A percentile compares a stretch with the other conserved stretches of the same genome.
Evolutionary conservation across 2,888 invertebrate species (phyloP).

Genomic region (Caenorhabditis sulstoni): DNA sequence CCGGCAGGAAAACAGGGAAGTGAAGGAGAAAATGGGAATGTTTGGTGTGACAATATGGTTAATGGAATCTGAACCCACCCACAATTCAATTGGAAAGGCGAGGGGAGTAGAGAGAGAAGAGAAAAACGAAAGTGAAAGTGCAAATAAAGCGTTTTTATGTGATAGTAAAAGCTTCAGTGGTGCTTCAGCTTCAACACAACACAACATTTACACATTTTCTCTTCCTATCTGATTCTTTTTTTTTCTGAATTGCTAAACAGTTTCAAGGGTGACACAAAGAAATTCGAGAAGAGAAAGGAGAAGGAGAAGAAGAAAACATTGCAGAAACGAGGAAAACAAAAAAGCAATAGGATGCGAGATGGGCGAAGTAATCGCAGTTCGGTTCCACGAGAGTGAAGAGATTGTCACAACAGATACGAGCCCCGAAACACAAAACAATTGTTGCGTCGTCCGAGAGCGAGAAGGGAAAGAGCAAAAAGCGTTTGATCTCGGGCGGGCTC

Average conservation of each 20-base stretch:
- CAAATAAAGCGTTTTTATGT: slow-evolving; percentile 55
- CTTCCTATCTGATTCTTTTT: slow-evolving; percentile 6
- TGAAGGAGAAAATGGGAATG: background rate
- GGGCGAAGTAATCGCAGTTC: slow-evolving; percentile 31
- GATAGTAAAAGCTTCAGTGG: slow-evolving; percentile 33
- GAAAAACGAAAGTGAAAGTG: slow-evolving; percentile 46
- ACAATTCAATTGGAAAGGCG: background rate
- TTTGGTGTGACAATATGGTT: slow-evolving; percentile 20
- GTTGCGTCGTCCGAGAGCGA: slow-evolving; percentile 11
- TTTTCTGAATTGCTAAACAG: slow-evolving; percentile 22
- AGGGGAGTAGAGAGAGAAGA: slow-evolving; percentile 2
- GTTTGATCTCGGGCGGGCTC: slow-evolving; percentile 76
- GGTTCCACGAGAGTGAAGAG: slow-evolving; percentile 17
- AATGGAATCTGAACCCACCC: slow-evolving; percentile 28
- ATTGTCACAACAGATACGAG: slow-evolving; percentile 55
- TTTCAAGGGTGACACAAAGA: background rate
- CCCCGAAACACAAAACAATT: slow-evolving; percentile 34
- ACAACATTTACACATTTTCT: slow-evolving; percentile 36
- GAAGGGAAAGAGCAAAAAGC: slow-evolving; percentile 14
- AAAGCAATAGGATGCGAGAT: slow-evolving; percentile 26
- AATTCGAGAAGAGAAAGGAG: background rate
- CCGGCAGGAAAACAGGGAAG: background rate
- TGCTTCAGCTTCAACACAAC: slow-evolving; percentile 7
- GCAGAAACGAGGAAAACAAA: slow-evolving; percentile 24
- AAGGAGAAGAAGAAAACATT: background rate